Base-by-base conservation (phyloP, 2,888 invertebrate genomes). In the Eledona agricola region DNA sequence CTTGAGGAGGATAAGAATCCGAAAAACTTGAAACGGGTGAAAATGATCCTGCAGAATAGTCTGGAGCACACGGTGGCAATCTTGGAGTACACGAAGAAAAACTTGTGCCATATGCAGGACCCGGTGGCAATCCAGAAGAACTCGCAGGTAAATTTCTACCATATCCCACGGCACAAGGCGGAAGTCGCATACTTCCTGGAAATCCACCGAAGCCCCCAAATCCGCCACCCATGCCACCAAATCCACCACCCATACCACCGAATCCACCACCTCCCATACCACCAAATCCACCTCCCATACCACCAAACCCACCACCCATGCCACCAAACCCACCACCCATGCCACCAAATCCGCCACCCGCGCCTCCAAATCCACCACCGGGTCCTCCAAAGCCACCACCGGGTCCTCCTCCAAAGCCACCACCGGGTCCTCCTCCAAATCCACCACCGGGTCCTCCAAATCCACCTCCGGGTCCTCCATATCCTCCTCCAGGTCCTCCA, bases 21-120 rank as follows among this genome's bases (percentile, higher is more conserved):
- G n/a, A 10, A 9, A 25, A 10, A 19, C 19, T 4, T 19, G 19
- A 19, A 19, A 5, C 4, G 4, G 19, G 4, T 5, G 22, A n/a
- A 22, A 7, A 22, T 4, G 31, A 2, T 9, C 9, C 32, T 2
- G 9, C 35, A 20, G 11, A 12, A 20, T 35, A 31, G 15, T 17
- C 22, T n/a, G 40, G 40, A 11, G 40, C 40, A 19, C 40, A 40
- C 3, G 40, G 40, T 17, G 40, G 37, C 13, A 12, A n/a, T n/a
- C n/a, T n/a, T n/a, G n/a, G n/a, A n/a, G n/a, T n/a, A n/a, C n/a
- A n/a, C n/a, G n/a, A n/a, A n/a, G n/a, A n/a, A n/a, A n/a, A n/a
- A n/a, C n/a, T n/a, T n/a, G n/a, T n/a, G n/a, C n/a, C n/a, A n/a
- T n/a, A n/a, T n/a, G n/a, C n/a, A n/a, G n/a, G n/a, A n/a, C n/a